Percentiles rank a stretch among this genome's conserved stretches.
Evolutionary conservation across 1,140 invertebrate species (phyloP).

Genomic region (Oreohelix idahoensis): DNA sequence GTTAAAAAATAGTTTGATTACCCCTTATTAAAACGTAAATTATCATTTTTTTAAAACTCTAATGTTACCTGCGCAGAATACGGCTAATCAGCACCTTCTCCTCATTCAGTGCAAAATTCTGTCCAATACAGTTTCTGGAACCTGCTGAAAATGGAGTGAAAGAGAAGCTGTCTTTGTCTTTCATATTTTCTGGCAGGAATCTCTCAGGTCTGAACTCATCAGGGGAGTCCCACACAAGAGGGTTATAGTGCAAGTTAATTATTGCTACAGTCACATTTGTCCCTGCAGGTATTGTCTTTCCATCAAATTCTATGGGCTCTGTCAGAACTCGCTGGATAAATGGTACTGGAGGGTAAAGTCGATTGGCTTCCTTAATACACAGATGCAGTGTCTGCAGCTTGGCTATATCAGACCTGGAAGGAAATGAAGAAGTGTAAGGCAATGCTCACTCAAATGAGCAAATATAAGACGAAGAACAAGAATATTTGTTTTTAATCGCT

Average conservation of each 20-base stretch:
- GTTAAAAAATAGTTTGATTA: too few relatives aligned
- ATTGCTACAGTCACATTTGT: not conserved
- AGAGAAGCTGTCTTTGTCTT: constrained; percentile 40
- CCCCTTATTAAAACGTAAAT: too few relatives aligned
- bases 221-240: constrained; percentile 28
- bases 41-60: too few relatives aligned
- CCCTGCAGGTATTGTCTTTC: not conserved
- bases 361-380: constrained; percentile 71
- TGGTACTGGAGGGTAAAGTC: constrained; percentile 75
- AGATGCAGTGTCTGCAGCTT: constrained; percentile 68
- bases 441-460: too few relatives aligned
- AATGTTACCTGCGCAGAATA: constrained; percentile 49
- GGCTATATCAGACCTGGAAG: constrained; percentile 55
- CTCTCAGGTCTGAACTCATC: constrained; percentile 49
- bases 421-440: too few relatives aligned
- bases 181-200: constrained; percentile 48
- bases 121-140: constrained; percentile 52
- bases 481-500: too few relatives aligned
- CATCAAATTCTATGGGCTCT: not conserved
- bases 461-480: too few relatives aligned
- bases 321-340: constrained; percentile 36
- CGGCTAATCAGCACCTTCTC: constrained; percentile 58
- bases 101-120: constrained; percentile 59
- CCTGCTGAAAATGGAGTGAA: constrained; percentile 57
- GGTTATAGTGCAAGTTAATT: constrained; percentile 1